Base-by-base conservation (phyloP, 2,888 invertebrate genomes). In the Orthosia gothica region DNA sequence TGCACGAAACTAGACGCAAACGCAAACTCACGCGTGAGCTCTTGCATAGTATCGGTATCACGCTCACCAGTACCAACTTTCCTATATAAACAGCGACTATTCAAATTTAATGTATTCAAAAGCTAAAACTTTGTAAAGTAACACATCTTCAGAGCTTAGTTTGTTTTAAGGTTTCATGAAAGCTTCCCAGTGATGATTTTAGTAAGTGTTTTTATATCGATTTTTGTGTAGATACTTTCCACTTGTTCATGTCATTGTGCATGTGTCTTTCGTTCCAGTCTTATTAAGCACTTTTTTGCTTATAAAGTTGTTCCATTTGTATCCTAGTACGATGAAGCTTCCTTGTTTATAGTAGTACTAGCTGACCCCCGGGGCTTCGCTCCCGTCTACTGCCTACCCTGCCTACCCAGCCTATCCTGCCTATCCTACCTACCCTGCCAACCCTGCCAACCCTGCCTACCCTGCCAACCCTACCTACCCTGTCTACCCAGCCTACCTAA, bases 51-150 rank as follows among this genome's bases (percentile, higher is more conserved):
- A 91, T 91, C 90, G 91, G 92, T 93, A 93, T 93, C 94, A 95
- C 95, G 94, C 91, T 94, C 94, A 89, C 93, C 86, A 86, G 81
- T 89, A 81, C 89, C 82, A 87, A 88, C 88, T 88, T 86, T 88
- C 88, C 92, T 95, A 95, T 96, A 96, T 95, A 96, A 95, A 92
- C 91, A 86, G 91, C 85, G 88, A 82, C 87, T 90, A 89, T 89
- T 90, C 89, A 89, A 91, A 90, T 92, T 88, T 90, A 92, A 93
- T 91, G 89, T 95, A 95, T 95, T 95, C 95, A 90, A 93, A 92
- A 92, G 85, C 88, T 83, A 90, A 91, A 91, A 88, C 91, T 91
- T 89, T 91, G 89, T 91, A 90, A 91, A 91, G 91, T 81, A 91
- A 90, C 92, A 94, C 90, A 88, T 91, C 88, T 82, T 76, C 79